These are phyloP conservation scores for Promerops cafer DNA, from an alignment of 2,113 vertebrate genomes.

Conservation along the genomic window DNA sequence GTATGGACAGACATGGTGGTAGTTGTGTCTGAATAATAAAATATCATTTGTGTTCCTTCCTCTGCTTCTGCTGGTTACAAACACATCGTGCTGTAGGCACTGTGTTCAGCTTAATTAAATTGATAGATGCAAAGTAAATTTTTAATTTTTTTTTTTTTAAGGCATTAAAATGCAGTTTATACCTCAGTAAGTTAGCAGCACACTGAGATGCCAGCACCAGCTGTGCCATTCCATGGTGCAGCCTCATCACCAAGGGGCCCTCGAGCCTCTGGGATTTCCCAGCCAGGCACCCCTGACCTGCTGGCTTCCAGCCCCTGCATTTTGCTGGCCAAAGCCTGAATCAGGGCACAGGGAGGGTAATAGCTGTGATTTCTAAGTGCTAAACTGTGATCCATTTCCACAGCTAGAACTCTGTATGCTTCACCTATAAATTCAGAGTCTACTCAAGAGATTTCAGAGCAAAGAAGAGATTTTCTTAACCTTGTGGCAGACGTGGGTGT, in stretches of 20 bases:
- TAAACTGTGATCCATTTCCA: neutral
- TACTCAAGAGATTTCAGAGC: neutral
- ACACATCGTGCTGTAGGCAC: neutral
- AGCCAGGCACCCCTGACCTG: neutral
- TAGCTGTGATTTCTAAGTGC: neutral
- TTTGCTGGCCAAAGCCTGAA: neutral
- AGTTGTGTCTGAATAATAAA: neutral
- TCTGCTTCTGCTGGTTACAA: neutral
- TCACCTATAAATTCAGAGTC: neutral
- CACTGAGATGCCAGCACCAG: neutral
- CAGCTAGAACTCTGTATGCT: neutral
- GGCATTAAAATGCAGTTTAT: neutral
- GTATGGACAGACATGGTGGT: neutral
- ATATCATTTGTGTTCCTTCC: neutral
- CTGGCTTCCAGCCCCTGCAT: neutral
- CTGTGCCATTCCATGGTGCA: neutral
- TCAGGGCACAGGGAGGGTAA: too few species aligned
- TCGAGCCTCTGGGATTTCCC: neutral
- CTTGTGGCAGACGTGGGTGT: fast-evolving
- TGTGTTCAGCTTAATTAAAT: neutral
- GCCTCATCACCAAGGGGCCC: neutral
- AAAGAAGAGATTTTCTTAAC: neutral
- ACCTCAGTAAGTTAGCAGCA: neutral
- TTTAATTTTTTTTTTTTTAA: neutral
- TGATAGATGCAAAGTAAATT: neutral